These are phyloP conservation scores for Geotrypetes seraphini DNA, from an alignment of 2,797 vertebrate species.

Conservation along the genomic window DNA sequence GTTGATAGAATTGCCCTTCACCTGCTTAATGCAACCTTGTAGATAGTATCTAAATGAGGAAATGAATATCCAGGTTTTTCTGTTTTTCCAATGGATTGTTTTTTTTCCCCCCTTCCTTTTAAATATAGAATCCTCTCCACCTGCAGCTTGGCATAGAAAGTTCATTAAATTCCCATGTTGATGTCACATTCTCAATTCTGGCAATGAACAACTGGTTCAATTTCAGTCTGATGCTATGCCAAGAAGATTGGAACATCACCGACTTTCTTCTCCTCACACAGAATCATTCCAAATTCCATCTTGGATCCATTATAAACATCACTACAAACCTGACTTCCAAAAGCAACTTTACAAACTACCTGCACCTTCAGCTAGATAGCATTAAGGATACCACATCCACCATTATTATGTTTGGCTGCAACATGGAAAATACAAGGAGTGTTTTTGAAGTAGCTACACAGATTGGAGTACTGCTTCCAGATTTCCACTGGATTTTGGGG, in stretches of 20 bases:
- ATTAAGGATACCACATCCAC: slow-evolving; percentile 69
- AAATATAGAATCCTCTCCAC: slow-evolving; percentile 82
- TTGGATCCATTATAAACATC: slow-evolving; percentile 80
- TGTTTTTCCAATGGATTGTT: too few species aligned
- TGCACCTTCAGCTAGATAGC: slow-evolving; percentile 66
- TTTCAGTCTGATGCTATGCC: slow-evolving; percentile 86
- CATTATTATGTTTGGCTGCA: slow-evolving; percentile 85
- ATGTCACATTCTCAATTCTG: slow-evolving; percentile 81
- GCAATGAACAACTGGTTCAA: slow-evolving; percentile 94
- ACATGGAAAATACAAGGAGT: slow-evolving; percentile 74
- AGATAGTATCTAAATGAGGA: too few species aligned
- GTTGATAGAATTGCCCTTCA: too few species aligned
- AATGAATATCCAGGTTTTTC: too few species aligned
- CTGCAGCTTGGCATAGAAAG: slow-evolving; percentile 88
- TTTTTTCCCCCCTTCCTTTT: slow-evolving; percentile 28
- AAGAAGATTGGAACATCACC: slow-evolving; percentile 82
- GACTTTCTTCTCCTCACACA: slow-evolving; percentile 79
- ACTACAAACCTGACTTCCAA: slow-evolving; percentile 52
- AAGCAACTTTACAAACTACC: slow-evolving; percentile 56
- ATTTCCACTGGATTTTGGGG: slow-evolving; percentile 87
- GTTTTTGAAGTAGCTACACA: slow-evolving; percentile 66
- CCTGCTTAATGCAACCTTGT: too few species aligned
- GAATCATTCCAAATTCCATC: slow-evolving; percentile 81
- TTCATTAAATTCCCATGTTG: slow-evolving; percentile 60
- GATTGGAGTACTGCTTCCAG: slow-evolving; percentile 62